These are phyloP conservation scores for Riparia riparia DNA, from an alignment of 2,113 vertebrate genomes.

Conservation along the genomic window DNA sequence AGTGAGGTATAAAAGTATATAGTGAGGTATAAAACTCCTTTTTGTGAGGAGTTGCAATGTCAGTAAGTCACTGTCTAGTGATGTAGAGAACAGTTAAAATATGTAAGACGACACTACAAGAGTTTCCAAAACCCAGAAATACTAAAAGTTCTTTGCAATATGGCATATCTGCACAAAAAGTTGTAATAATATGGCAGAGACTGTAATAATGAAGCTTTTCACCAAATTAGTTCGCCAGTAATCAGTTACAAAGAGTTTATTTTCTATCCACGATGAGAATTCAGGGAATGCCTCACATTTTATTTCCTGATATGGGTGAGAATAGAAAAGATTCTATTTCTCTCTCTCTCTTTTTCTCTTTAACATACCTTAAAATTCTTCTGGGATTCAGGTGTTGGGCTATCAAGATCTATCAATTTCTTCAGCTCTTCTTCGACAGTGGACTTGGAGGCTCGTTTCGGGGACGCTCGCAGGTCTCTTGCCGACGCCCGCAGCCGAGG, in stretches of 20 bases:
- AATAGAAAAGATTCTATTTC: background rate
- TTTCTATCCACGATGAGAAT: background rate
- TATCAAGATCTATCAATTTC: constrained; percentile 88
- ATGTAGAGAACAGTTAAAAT: background rate
- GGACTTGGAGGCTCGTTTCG: constrained; percentile 87
- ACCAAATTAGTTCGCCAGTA: background rate
- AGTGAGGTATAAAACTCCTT: background rate
- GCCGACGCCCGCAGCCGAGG: constrained; percentile 87
- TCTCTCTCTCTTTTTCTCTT: background rate
- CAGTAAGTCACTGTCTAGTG: background rate
- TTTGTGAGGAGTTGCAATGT: background rate
- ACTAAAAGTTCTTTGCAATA: background rate
- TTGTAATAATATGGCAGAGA: background rate
- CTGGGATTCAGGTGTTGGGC: constrained; percentile 81
- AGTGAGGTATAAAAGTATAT: background rate
- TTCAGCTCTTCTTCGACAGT: constrained; percentile 94
- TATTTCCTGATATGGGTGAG: background rate
- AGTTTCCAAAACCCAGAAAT: background rate
- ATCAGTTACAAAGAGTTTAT: background rate
- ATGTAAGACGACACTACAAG: background rate
- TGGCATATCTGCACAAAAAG: background rate
- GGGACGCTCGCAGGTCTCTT: constrained; percentile 89
- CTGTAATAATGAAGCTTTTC: background rate
- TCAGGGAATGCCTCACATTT: background rate
- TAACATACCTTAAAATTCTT: constrained; percentile 89